A percentile compares a stretch with the other conserved stretches of the same genome.
Conservation (phyloP, 2,888 invertebrate genomes). For the Sinohyriopsis cumingii region DNA sequence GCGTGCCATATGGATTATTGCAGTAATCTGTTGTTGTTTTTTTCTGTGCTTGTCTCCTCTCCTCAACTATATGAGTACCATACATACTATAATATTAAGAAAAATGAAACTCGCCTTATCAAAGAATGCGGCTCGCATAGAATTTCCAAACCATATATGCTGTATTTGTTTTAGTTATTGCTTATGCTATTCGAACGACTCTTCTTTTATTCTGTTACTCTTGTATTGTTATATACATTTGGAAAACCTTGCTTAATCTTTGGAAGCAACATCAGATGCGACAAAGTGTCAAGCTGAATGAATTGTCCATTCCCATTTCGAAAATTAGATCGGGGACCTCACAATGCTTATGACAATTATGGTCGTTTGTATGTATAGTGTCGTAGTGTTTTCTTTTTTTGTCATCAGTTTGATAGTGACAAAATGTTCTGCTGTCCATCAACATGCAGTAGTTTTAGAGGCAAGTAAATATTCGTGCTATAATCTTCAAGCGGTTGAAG, state of each 20-base stretch:
- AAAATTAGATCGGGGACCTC: slow-evolving; percentile 14
- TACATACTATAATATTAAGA: slow-evolving; percentile 13
- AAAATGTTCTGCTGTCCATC: no score
- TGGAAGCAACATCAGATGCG: neutral
- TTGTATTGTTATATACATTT: slow-evolving; percentile 12
- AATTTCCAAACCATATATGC: slow-evolving; percentile 37
- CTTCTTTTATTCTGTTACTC: slow-evolving; percentile 27
- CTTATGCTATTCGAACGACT: slow-evolving; percentile 23
- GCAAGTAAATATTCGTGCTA: no score
- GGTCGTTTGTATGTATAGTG: slow-evolving; percentile 16
- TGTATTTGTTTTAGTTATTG: slow-evolving; percentile 15
- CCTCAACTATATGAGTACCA: slow-evolving; percentile 45
- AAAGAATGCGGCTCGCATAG: slow-evolving; percentile 34
- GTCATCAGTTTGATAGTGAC: no score
- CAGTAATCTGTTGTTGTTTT: slow-evolving; percentile 26
- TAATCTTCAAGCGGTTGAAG: no score
- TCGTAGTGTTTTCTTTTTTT: no score
- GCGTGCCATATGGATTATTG: slow-evolving; percentile 8
- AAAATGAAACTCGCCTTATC: slow-evolving; percentile 7
- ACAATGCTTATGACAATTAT: slow-evolving; percentile 22
- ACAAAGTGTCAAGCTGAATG: neutral
- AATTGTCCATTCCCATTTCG: neutral
- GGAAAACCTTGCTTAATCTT: slow-evolving; percentile 15
- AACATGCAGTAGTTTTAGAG: no score
- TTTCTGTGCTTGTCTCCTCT: slow-evolving; percentile 19